phyloP scores from a whole-genome alignment of 2,888 invertebrate species.

The Drosophila diplacantha region DNA sequence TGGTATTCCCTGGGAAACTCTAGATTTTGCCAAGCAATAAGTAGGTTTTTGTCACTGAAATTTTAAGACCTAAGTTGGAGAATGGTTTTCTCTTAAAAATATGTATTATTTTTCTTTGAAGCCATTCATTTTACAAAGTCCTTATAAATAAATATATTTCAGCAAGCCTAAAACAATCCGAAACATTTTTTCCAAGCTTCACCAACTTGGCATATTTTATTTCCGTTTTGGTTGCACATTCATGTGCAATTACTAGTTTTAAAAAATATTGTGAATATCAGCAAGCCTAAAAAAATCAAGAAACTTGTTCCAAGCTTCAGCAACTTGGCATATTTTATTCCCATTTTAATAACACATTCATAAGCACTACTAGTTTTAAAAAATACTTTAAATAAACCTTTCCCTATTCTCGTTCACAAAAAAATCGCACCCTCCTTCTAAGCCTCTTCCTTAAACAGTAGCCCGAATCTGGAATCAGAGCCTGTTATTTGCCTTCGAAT shows the following conservation, averaged over 20 bases:
- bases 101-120: too few relatives aligned
- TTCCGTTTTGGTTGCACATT: neutral
- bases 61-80: too few relatives aligned
- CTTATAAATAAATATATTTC: constrained; percentile 1
- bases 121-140: too few relatives aligned
- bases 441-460: constrained; percentile 30
- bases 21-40: neutral
- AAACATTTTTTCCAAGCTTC: neutral
- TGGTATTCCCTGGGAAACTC: constrained; percentile 1
- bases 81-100: too few relatives aligned
- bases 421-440: neutral
- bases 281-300: neutral
- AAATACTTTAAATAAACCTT: neutral
- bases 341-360: neutral
- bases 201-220: neutral
- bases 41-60: neutral
- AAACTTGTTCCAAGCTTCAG: neutral
- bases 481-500: constrained; percentile 51
- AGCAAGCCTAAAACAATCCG: neutral
- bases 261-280: neutral
- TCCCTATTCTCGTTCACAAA: neutral
- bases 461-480: constrained; percentile 46
- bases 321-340: neutral
- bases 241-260: neutral
- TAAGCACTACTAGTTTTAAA: neutral